These are phyloP conservation scores for Leucoma salicis DNA, from an alignment of 2,888 invertebrate species.

Conservation along the genomic window DNA sequence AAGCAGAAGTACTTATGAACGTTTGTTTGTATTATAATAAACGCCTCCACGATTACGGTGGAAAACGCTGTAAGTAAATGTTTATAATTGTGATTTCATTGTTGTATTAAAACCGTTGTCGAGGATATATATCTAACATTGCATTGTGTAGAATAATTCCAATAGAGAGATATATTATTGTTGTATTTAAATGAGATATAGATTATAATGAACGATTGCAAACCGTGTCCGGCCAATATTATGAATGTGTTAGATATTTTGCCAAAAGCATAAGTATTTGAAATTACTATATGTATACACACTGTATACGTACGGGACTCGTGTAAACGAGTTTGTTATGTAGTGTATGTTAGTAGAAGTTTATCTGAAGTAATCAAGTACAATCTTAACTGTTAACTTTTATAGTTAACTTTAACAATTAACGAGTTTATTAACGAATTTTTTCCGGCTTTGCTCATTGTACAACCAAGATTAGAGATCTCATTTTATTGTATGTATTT, in stretches of 20 bases:
- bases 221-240: slow-evolving; percentile 73
- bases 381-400: slow-evolving; percentile 58
- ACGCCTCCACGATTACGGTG: slow-evolving; percentile 55
- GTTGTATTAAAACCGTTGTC: slow-evolving; percentile 74
- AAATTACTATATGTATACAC: slow-evolving; percentile 53
- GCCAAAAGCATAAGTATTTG: slow-evolving; percentile 64
- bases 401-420: slow-evolving; percentile 56
- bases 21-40: slow-evolving; percentile 41
- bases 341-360: slow-evolving; percentile 46
- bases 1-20: slow-evolving; percentile 68
- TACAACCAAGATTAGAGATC: slow-evolving; percentile 76
- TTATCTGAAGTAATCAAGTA: slow-evolving; percentile 64
- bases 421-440: slow-evolving; percentile 68
- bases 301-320: slow-evolving; percentile 56
- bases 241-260: slow-evolving; percentile 66
- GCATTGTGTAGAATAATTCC: slow-evolving; percentile 69
- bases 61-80: slow-evolving; percentile 61
- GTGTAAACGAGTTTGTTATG: slow-evolving; percentile 47
- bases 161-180: slow-evolving; percentile 75
- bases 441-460: slow-evolving; percentile 66
- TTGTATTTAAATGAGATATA: slow-evolving; percentile 72
- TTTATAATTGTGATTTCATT: slow-evolving; percentile 79
- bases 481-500: slow-evolving; percentile 52
- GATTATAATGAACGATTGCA: slow-evolving; percentile 62
- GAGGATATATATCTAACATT: slow-evolving; percentile 64